phyloP scores from a whole-genome alignment of 2,888 invertebrate genomes.

The Mimumesa dahlbomi region DNA sequence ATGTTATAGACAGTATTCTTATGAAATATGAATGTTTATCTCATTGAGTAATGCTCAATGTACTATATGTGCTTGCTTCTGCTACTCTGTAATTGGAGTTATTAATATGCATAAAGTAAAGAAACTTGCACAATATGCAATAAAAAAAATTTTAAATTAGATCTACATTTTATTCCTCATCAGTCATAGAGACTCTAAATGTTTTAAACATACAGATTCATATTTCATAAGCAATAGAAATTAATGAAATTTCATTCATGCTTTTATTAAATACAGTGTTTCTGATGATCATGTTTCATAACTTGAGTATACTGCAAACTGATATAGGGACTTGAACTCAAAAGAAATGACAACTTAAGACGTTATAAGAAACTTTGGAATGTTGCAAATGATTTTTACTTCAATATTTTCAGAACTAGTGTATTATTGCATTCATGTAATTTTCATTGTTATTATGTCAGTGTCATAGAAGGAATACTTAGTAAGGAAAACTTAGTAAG shows the following conservation, averaged over 20 bases:
- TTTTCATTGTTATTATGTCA: no score
- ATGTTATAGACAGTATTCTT: slow-evolving; percentile 5
- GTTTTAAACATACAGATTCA: neutral
- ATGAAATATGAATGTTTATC: slow-evolving; percentile 3
- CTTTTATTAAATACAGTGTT: no score
- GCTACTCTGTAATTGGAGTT: slow-evolving; percentile 9
- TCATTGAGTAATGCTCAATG: slow-evolving; percentile 23
- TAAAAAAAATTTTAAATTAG: slow-evolving; percentile 4
- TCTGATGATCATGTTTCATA: neutral
- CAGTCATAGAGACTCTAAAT: neutral
- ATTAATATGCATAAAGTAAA: slow-evolving; percentile 3
- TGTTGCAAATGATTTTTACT: neutral
- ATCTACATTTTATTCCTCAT: neutral
- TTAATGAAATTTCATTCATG: no score
- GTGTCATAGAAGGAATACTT: no score
- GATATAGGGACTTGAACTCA: no score
- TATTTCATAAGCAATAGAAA: neutral
- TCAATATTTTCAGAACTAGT: no score
- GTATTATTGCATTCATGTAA: no score
- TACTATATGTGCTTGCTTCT: slow-evolving; percentile 14
- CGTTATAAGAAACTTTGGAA: no score
- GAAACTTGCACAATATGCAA: neutral
- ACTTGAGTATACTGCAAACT: neutral
- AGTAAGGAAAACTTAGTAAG: no score
- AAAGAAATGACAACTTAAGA: no score